Base-by-base conservation (phyloP, 2,113 vertebrate species). In the Gracilinanus agilis region DNA sequence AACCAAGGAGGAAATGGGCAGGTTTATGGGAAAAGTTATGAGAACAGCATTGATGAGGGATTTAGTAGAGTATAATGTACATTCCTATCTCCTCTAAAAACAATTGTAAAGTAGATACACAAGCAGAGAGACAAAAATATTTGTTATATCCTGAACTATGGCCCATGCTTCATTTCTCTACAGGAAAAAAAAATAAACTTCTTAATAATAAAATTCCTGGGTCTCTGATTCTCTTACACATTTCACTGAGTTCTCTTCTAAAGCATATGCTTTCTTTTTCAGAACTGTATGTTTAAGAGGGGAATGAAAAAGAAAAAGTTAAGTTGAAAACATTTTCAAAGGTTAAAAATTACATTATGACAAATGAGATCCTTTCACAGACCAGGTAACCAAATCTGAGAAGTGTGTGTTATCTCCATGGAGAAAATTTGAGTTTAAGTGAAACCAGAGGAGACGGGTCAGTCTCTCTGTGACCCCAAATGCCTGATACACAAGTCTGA, bases 371-470 rank as follows among this genome's bases (percentile, higher is more conserved):
- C 94, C 96, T 97, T 97, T 92, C 95, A n/a, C 27, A 93, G 91
- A 97, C 44, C 23, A 92, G 55, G 97, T 97, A 98, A 98, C 97
- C 94, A 94, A 97, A 96, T 94, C 97, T 91, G 95, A 93, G 95
- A 91, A 55, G 91, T 92, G 96, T 94, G 96, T 94, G 94, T 96
- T 97, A 95, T 98, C 96, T 96, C 96, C 97, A 90, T 44, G 90
- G 92, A 94, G 97, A 97, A 97, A 97, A 97, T 93, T 67, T 91
- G 95, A 93, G 96, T 93, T 97, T 97, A 95, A 97, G 96, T 97
- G 98, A 97, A 98, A 98, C 90, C 97, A 96, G 97, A 98, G 97
- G 95, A 96, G 95, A 23, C 0, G 27, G 97, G 96, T 98, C 97
- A 97, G 13, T 53, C 94, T 0, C 23, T 0, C 49, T 9, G 54